Percentiles rank a stretch among this genome's conserved stretches.
Evolutionary conservation across 2,888 invertebrate genomes (phyloP).

Genomic region (Oxycera nigricornis): DNA sequence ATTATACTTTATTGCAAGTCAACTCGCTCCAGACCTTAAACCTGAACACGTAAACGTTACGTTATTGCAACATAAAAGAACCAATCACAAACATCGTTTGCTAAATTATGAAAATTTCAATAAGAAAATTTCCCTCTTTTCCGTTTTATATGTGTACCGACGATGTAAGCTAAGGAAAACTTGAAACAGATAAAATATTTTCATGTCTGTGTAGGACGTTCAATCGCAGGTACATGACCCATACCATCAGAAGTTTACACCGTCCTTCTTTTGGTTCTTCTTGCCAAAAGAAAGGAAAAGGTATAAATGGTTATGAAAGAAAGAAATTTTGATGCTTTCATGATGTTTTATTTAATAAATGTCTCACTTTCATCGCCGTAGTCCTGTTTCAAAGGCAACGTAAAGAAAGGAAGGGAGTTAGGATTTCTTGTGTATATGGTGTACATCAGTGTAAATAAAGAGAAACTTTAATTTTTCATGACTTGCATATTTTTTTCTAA

Average conservation of each 20-base stretch:
- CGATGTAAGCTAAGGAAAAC: background rate
- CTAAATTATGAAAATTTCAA: background rate
- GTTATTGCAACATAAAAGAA: slow-evolving; percentile 6
- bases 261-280: no score
- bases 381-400: no score
- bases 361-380: background rate
- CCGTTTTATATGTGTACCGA: background rate
- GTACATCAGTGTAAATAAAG: no score
- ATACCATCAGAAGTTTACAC: background rate
- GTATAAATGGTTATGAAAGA: background rate
- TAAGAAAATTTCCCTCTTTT: background rate
- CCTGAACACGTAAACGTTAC: slow-evolving; percentile 2
- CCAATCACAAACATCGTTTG: background rate
- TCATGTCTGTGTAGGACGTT: background rate
- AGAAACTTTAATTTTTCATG: no score
- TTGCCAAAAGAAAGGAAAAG: background rate
- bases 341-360: slow-evolving; percentile 1
- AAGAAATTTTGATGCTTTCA: background rate
- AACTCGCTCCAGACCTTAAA: background rate
- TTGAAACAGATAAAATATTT: background rate
- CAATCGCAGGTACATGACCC: background rate
- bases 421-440: no score
- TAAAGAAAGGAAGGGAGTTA: no score
- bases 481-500: no score
- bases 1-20: background rate